phyloP scores from a whole-genome alignment of 2,113 vertebrate species.

The Tautogolabrus adspersus region DNA sequence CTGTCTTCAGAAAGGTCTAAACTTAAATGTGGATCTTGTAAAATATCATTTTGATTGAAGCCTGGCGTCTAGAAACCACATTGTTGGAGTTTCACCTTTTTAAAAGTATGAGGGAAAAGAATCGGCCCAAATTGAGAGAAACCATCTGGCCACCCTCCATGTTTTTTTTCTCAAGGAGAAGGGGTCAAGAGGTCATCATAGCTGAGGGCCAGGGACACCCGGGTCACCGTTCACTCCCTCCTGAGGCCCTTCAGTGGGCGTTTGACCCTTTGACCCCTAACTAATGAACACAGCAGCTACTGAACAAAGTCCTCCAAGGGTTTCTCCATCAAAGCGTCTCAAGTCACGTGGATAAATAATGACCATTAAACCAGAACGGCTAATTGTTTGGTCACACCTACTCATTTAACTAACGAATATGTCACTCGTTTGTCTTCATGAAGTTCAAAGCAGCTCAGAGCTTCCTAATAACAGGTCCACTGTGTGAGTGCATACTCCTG shows the following conservation, averaged over 20 bases:
- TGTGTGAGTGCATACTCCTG: neutral
- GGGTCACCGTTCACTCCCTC: constrained; percentile 3
- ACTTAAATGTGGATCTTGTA: too few species aligned
- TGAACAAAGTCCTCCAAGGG: constrained; percentile 34
- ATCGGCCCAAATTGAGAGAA: neutral
- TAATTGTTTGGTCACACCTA: constrained; percentile 37
- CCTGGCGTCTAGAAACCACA: neutral
- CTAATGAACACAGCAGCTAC: constrained; percentile 48
- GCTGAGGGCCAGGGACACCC: neutral
- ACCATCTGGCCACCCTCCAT: neutral
- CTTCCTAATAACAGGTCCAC: neutral
- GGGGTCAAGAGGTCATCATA: constrained; percentile 20
- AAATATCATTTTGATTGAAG: too few species aligned
- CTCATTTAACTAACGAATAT: constrained; percentile 20
- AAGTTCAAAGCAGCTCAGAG: neutral
- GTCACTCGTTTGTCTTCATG: constrained; percentile 20
- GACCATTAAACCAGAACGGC: constrained; percentile 7
- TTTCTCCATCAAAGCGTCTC: constrained; percentile 34
- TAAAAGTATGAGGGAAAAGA: neutral
- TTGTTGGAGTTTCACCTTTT: neutral
- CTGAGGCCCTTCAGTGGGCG: constrained; percentile 7
- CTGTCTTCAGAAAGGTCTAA: too few species aligned
- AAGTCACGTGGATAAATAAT: constrained; percentile 22
- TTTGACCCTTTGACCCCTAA: constrained; percentile 48
- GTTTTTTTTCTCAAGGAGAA: neutral